These are phyloP conservation scores for Syndactyla subalaris DNA, from an alignment of 2,797 vertebrate genomes.

Conservation along the genomic window DNA sequence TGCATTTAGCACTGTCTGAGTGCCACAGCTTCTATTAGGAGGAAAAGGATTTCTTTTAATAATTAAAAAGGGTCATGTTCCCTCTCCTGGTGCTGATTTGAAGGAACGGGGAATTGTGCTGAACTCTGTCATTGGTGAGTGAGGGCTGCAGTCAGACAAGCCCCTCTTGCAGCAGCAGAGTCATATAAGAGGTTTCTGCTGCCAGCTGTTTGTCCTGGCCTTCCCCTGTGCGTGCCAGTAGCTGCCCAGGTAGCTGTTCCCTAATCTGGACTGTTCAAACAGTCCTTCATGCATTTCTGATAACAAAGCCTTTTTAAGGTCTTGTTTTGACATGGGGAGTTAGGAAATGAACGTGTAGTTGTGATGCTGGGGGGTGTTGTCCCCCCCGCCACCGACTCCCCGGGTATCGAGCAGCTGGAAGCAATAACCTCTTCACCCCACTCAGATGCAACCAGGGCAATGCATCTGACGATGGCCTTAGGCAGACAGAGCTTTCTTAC, in stretches of 20 bases:
- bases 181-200: neutral
- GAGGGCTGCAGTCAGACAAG: neutral
- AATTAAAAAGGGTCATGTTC: slow-evolving; percentile 7
- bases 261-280: neutral
- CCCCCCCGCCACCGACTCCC: accelerated
- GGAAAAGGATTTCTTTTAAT: slow-evolving; percentile 34
- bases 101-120: neutral
- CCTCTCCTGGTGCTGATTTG: neutral
- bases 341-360: neutral
- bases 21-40: neutral
- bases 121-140: neutral
- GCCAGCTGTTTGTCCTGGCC: neutral
- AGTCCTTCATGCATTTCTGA: accelerated
- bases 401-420: neutral
- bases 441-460: neutral
- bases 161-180: neutral
- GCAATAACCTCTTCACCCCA: slow-evolving; percentile 27
- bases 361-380: neutral
- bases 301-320: neutral
- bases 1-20: neutral
- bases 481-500: neutral
- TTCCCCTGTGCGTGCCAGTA: neutral
- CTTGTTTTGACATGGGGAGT: neutral
- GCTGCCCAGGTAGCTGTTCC: neutral
- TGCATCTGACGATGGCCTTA: neutral